phyloP scores from a whole-genome alignment of 2,113 vertebrate species.

The Sinocyclocheilus maitianheensis region DNA sequence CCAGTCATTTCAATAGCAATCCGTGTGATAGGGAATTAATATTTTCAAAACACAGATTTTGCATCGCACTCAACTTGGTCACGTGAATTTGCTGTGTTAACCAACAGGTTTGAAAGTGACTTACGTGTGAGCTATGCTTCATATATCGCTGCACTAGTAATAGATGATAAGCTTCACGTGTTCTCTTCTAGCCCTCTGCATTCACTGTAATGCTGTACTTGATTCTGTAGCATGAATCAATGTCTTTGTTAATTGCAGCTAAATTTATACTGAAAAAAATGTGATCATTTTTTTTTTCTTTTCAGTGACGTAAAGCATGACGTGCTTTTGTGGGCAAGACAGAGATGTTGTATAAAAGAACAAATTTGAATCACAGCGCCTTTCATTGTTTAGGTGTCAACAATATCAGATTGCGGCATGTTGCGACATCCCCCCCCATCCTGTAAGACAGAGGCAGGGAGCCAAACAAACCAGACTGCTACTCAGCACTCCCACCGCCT shows the following conservation, averaged over 20 bases:
- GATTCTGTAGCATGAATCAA: neutral
- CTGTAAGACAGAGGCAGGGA: constrained; percentile 57
- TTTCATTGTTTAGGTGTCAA: constrained; percentile 44
- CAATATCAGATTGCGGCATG: constrained; percentile 31
- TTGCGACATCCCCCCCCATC: constrained; percentile 35
- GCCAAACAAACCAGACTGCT: constrained; percentile 68
- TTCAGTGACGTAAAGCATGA: constrained; percentile 3
- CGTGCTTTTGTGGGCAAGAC: constrained; percentile 1
- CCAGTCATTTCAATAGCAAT: too few relatives aligned
- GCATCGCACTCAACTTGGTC: too few relatives aligned
- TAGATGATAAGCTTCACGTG: too few relatives aligned
- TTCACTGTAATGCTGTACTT: neutral
- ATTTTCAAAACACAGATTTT: too few relatives aligned
- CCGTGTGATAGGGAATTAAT: too few relatives aligned
- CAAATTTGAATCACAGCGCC: constrained; percentile 20
- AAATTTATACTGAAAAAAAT: constrained; percentile 8
- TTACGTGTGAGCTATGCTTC: too few relatives aligned
- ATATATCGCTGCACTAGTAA: too few relatives aligned
- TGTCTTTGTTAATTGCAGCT: constrained; percentile 6
- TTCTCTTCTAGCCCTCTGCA: neutral
- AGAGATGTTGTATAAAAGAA: constrained; percentile 24
- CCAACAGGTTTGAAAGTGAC: too few relatives aligned
- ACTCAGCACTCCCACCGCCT: constrained; percentile 61
- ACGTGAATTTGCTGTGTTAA: too few relatives aligned
- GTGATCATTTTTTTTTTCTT: neutral